Evolutionary conservation across 2,888 invertebrate genomes (phyloP), one percentile per base, ranked within the genome.

Genomic region (Uropetala carovei): DNA sequence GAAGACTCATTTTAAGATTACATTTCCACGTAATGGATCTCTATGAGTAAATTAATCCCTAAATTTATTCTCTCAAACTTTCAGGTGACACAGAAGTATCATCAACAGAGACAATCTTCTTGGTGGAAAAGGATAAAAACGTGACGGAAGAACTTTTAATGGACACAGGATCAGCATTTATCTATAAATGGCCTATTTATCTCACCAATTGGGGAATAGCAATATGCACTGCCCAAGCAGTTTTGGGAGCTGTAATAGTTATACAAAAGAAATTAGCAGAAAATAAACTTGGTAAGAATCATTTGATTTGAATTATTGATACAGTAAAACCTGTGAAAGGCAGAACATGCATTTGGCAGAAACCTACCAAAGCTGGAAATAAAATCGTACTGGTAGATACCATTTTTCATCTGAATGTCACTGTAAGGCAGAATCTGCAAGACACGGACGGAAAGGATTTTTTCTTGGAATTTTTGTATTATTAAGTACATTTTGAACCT

Each of bases 201-300:
- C 96, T 97, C 94, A 97, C 97, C 16, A 97, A 97, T 94, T 97
- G 97, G 97, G 97, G 97, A 68, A 96, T 96, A 94, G 94, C 96
- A 14, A 93, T 96, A 85, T 96, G 97, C 93, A 95, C 95, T 0
- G 92, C 96, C 3, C 97, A 97, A 94, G 95, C 97, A 0, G 94
- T 96, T 0, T 94, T 97, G 0, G 96, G 96, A 0, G 95, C 96
- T 0, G 94, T 95, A 1, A 95, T 96, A 0, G 96, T 96, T 10
- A 30, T 92, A 10, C 82, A 59, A n/a, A 92, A 59, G 22, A 92
- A 92, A 57, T 81, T 82, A 18, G n/a, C 82, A 82, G 58, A 16
- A 57, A 82, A 82, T 13, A 43, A 75, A 27, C 22, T 9, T 27
- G 43, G 89, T 89, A 56, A 18, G 89, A 64, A 13, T 43, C 5